Conservation (phyloP, 2,113 vertebrate genomes). For the Solea solea region DNA sequence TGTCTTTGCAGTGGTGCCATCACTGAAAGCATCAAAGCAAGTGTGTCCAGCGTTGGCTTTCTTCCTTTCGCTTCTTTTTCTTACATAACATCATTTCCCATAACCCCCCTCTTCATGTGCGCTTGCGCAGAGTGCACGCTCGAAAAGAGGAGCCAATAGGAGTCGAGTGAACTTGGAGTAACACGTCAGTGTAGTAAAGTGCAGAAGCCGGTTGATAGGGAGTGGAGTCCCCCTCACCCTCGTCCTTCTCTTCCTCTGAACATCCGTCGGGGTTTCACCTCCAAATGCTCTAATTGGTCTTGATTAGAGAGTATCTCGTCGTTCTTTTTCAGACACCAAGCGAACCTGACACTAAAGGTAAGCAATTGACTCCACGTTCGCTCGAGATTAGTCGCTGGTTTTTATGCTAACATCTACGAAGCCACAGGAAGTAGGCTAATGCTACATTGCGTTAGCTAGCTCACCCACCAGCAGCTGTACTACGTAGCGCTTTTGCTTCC, state of each 20-base stretch:
- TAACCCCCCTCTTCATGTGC: neutral
- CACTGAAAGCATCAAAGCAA: no score
- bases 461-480: neutral
- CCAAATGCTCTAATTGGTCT: slow-evolving; percentile 57
- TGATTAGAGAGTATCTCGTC: slow-evolving; percentile 1
- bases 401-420: slow-evolving; percentile 12
- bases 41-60: no score
- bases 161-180: slow-evolving; percentile 56
- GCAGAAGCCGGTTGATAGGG: slow-evolving; percentile 61
- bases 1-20: no score
- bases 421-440: slow-evolving; percentile 44
- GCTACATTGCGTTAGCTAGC: slow-evolving; percentile 72
- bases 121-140: neutral
- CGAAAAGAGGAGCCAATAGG: slow-evolving; percentile 61
- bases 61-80: no score
- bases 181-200: slow-evolving; percentile 77
- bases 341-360: slow-evolving; percentile 61
- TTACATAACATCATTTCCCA: slow-evolving; percentile 43
- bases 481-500: slow-evolving; percentile 15
- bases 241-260: neutral
- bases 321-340: slow-evolving; percentile 14
- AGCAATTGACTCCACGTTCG: neutral
- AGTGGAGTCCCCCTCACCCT: slow-evolving; percentile 5
- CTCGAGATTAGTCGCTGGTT: neutral
- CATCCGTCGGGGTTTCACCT: slow-evolving; percentile 1